Base-by-base conservation (phyloP, 2,113 vertebrate genomes). In the Vanacampus margaritifer region DNA sequence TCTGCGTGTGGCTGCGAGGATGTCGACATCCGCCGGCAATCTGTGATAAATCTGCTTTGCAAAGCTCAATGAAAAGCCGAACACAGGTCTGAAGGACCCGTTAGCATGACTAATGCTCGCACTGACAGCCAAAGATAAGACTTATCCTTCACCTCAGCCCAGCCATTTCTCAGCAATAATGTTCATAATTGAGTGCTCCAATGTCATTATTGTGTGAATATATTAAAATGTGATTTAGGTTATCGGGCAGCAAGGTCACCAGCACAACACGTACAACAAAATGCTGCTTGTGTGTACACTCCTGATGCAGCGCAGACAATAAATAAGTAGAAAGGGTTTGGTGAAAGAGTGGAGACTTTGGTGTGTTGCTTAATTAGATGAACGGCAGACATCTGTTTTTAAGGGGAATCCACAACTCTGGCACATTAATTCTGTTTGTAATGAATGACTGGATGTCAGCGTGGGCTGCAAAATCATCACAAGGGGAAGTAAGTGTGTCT, bases 51-150 rank as follows among this genome's bases (percentile, higher is more conserved):
- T 96, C 94, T 94, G 93, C 94, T 92, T 93, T 92, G 94, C 94
- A 93, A 94, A 95, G 94, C 95, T 94, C 95, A 95, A 93, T 92
- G 94, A 94, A 88, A 95, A 90, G 88, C 93, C 80, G 91, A 95
- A 95, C 89, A 95, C 92, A 94, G 93, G 94, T 94, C 95, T 94
- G 95, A 94, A 92, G 92, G 92, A 93, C 93, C 94, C 91, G 94
- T 95, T 95, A 87, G 93, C 86, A 93, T 96, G 95, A 97, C 90
- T 95, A 95, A 97, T 97, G 95, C 91, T 92, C 93, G 92, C 88
- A 92, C 94, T 96, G 95, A 97, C 95, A 95, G 94, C 93, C 92
- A 95, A 95, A 94, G 95, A 97, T 97, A 96, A 96, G 94, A 93
- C 93, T 93, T 94, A 96, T 96, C 95, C 93, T 94, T 97, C 95